These are phyloP conservation scores for Pristis pectinata DNA, from an alignment of 2,797 vertebrate genomes.

Conservation along the genomic window DNA sequence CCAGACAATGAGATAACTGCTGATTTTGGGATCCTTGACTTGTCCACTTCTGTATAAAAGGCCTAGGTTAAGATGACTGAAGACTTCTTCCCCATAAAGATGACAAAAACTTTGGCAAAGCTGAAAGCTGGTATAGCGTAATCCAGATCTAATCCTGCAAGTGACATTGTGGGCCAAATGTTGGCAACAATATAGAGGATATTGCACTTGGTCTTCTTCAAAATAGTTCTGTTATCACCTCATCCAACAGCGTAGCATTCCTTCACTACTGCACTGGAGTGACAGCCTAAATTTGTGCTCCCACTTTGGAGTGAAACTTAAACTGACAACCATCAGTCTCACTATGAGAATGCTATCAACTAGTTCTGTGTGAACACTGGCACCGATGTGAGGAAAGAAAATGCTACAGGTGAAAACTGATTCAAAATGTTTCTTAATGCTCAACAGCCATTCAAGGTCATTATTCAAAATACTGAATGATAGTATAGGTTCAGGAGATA, in stretches of 20 bases:
- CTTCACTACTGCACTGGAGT: no score
- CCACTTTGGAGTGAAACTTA: no score
- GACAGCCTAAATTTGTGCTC: no score
- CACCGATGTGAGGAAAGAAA: background rate
- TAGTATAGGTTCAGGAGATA: background rate
- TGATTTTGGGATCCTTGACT: background rate
- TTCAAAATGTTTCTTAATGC: background rate
- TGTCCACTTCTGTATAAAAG: background rate
- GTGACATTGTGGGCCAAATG: no score
- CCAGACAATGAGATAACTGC: background rate
- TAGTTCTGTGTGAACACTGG: background rate
- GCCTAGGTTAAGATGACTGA: background rate
- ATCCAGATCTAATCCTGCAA: background rate
- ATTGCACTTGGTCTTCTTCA: no score
- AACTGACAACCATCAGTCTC: no score
- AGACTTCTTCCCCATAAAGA: background rate
- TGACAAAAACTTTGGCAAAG: background rate
- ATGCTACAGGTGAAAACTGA: background rate
- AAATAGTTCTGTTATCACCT: no score
- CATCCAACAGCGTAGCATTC: no score
- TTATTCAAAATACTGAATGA: background rate
- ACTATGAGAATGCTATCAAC: background rate
- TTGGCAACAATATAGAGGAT: no score
- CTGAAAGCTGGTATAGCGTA: background rate
- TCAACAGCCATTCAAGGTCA: background rate